Percentiles rank a stretch among this genome's conserved stretches.
phyloP scores from a whole-genome alignment of 2,888 invertebrate species.

The Uropetala carovei region DNA sequence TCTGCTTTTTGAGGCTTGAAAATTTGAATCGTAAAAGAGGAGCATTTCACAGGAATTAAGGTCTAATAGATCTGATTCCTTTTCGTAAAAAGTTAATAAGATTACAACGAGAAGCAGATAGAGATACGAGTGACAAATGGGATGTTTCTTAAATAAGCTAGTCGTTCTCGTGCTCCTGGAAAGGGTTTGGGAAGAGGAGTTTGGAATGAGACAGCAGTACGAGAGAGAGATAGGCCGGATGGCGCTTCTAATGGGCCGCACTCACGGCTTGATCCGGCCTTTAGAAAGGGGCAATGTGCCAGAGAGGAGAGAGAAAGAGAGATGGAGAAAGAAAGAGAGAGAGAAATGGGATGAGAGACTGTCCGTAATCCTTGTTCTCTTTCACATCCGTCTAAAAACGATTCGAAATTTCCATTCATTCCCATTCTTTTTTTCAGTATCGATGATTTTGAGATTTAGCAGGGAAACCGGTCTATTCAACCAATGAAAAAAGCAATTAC shows the following conservation, averaged over 20 bases:
- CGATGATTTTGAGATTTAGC: too few species aligned
- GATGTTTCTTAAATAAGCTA: not conserved
- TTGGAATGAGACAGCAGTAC: not conserved
- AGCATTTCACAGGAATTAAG: too few species aligned
- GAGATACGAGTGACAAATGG: not conserved
- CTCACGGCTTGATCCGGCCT: not conserved
- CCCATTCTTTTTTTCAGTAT: too few species aligned
- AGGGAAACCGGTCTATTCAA: too few species aligned
- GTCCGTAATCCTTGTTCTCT: too few species aligned
- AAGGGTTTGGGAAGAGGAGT: not conserved
- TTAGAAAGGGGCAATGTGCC: slow-evolving; percentile 10
- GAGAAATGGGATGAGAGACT: too few species aligned
- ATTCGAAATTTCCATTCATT: too few species aligned
- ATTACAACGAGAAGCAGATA: not conserved
- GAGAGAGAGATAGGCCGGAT: too few species aligned
- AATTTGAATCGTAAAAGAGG: too few species aligned
- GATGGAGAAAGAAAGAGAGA: not conserved
- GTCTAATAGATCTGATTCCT: not conserved
- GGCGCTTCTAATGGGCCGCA: not conserved
- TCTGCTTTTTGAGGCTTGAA: too few species aligned
- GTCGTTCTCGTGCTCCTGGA: not conserved
- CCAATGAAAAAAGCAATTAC: too few species aligned
- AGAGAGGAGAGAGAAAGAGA: not conserved
- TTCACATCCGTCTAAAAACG: too few species aligned
- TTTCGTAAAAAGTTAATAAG: not conserved